Conservation (phyloP, 2,113 vertebrate genomes). For the Sceloporus undulatus region DNA sequence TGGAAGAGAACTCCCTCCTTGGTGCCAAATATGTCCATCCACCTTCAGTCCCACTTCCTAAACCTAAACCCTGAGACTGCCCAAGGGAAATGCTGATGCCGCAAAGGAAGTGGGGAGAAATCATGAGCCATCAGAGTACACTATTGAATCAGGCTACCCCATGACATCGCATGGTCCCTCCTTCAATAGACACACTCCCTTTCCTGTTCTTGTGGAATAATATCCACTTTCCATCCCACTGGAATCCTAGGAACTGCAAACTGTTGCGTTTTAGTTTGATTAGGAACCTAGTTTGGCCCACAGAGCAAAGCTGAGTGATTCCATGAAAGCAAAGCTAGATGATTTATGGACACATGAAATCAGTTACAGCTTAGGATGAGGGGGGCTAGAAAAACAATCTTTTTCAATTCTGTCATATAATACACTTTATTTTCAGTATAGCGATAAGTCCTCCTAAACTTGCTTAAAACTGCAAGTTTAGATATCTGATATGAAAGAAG, state of each 20-base stretch:
- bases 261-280: background rate
- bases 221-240: too few species aligned
- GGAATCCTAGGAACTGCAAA: background rate
- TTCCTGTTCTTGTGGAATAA: background rate
- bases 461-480: too few species aligned
- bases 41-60: background rate
- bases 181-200: background rate
- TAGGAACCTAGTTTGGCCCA: background rate
- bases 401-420: too few species aligned
- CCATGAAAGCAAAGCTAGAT: background rate
- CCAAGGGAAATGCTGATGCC: background rate
- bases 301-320: background rate
- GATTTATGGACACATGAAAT: too few species aligned
- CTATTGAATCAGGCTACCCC: background rate
- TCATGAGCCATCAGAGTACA: background rate
- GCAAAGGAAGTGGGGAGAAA: background rate
- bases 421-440: too few species aligned
- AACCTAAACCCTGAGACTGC: background rate
- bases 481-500: too few species aligned
- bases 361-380: too few species aligned
- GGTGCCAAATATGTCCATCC: background rate
- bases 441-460: too few species aligned
- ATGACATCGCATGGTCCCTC: too few species aligned
- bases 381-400: too few species aligned
- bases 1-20: background rate